Conservation (phyloP, 2,888 invertebrate species). For the Philereme vetulata region DNA sequence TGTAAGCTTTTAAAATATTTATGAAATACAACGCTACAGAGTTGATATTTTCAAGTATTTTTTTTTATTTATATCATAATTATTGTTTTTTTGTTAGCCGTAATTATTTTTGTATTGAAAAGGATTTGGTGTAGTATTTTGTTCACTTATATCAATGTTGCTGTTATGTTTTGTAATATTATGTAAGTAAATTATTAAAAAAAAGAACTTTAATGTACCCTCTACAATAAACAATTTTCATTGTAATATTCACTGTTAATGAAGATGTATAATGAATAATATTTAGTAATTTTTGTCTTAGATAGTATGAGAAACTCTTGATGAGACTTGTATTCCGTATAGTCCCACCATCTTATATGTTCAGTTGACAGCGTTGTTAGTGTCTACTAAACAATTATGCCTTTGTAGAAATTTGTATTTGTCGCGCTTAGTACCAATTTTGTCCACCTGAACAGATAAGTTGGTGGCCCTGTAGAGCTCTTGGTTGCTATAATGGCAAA, state of each 20-base stretch:
- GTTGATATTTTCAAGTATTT: neutral
- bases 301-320: no score
- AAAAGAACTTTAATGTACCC: slow-evolving; percentile 7
- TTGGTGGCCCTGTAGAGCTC: neutral
- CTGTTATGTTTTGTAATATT: slow-evolving; percentile 4
- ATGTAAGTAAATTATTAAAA: slow-evolving; percentile 14
- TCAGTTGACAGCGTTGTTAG: no score
- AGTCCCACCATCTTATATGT: no score
- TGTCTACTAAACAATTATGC: no score
- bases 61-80: neutral
- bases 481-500: neutral
- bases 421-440: no score
- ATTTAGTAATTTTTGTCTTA: no score
- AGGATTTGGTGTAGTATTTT: slow-evolving; percentile 4
- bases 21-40: no score
- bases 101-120: slow-evolving; percentile 8
- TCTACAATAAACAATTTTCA: neutral
- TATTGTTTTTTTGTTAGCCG: slow-evolving; percentile 4
- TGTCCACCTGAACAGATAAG: no score
- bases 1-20: no score
- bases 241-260: neutral
- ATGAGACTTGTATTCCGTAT: no score
- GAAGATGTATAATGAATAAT: neutral
- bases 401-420: no score
- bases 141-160: slow-evolving; percentile 19